These are phyloP conservation scores for Chirona hameri DNA, from an alignment of 2,888 invertebrate genomes.

Conservation along the genomic window DNA sequence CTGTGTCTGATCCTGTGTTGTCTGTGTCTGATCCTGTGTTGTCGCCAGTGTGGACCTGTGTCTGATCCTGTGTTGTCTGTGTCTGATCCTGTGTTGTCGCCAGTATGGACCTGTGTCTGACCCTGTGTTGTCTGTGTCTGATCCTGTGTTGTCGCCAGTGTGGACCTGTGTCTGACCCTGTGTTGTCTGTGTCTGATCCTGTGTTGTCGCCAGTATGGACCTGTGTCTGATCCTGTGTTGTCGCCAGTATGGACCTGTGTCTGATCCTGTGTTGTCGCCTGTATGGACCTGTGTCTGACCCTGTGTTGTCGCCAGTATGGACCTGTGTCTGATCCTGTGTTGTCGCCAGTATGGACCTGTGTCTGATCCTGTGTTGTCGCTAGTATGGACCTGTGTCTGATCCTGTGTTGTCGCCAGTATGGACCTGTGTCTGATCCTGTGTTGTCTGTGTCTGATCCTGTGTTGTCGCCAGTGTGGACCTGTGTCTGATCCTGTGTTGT, in stretches of 20 bases:
- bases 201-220: slow-evolving; percentile 55
- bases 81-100: slow-evolving; percentile 30
- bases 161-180: too few relatives aligned
- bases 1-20: slow-evolving; percentile 49
- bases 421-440: slow-evolving; percentile 53
- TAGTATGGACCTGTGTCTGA: neutral
- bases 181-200: slow-evolving; percentile 25
- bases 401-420: slow-evolving; percentile 52
- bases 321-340: slow-evolving; percentile 51
- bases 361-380: too few relatives aligned
- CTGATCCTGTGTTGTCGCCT: too few relatives aligned
- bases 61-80: too few relatives aligned
- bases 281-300: slow-evolving; percentile 1
- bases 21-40: too few relatives aligned
- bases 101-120: slow-evolving; percentile 61
- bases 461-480: neutral
- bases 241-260: too few relatives aligned
- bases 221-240: slow-evolving; percentile 49
- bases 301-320: slow-evolving; percentile 53
- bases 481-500: slow-evolving; percentile 28
- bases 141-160: too few relatives aligned
- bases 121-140: too few relatives aligned
- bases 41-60: neutral
- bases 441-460: too few relatives aligned
- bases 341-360: too few relatives aligned